Evolutionary conservation across 64 coral and sea anemone genomes (phyloP), one percentile per base, ranked within the genome.

Genomic region (Pocillopora verrucosa): DNA sequence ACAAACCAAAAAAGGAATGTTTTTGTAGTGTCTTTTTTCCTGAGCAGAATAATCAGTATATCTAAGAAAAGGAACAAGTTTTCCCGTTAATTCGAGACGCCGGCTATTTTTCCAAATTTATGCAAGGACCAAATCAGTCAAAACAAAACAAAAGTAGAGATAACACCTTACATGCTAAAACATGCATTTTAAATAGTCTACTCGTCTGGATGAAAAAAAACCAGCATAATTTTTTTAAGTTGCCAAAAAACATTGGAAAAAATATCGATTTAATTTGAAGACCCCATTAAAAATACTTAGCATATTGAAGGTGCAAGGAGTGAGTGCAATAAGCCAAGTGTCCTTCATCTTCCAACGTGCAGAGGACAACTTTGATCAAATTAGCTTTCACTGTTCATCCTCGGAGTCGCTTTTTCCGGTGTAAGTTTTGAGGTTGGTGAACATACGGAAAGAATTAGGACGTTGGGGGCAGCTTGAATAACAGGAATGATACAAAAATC

Each of bases 361-460:
- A 41, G 34, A 13, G 74, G 20, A 76, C 34, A 76, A 76, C 22
- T 82, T 30, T 15, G 5, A 63, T 35, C 2, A 84, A 85, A 85
- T 5, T 58, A 17, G 19, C 34, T 70, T n/a, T 85, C 13, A 72
- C 56, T 72, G 38, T 25, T 13, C 17, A 5, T 15, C 25, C 36
- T 13, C 10, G 57, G 22, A n/a, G 5, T 56, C n/a, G 36, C 11
- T 34, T 14, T 65, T 56, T 20, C 68, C 14, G 61, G 56, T 25
- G 11, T 22, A 58, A 45, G 20, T 9, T 25, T 72, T 17, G 72
- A 85, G 38, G 15, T 2, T 16, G 14, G 62, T 65, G 63, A 11
- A 79, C n/a, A 45, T 85, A 56, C 82, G 72, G 65, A 65, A 85
- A 85, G 72, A 72, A 85, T 72, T 19, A n/a, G 64, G 9, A 45